Evolutionary conservation across 2,797 vertebrate genomes (phyloP), one percentile per base, ranked within the genome.

Genomic region (Halcyon badia): DNA sequence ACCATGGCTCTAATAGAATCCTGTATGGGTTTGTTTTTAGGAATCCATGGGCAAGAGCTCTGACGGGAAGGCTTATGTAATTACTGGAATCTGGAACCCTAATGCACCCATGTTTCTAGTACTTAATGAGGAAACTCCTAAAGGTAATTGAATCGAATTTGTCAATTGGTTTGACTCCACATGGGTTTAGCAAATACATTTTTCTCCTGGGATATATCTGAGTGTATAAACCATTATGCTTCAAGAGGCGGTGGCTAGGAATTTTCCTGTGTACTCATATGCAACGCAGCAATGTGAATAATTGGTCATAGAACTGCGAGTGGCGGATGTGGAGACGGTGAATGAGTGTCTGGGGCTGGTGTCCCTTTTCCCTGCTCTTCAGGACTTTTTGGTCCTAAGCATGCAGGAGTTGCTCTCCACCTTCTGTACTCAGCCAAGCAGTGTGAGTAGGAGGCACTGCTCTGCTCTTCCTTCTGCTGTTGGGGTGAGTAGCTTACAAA

Each of bases 121-220:
- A 2, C 98, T 99, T 88, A 99, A 99, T 83, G 99, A 99, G 96
- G 99, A 99, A 98, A 99, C 99, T 5, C 99, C 99, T n/a, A 99
- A 99, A 99, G 99, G 99, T 99, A 97, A 65, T 11, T 24, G 24
- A 12, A 26, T 41, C 9, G 48, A 4, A 30, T 22, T 17, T 83
- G 21, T 57, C 19, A 46, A 13, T 62, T 58, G 58, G 14, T 42
- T 69, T 83, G 51, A 39, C 5, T n/a, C 13, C 5, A 5, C 12
- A 5, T 21, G 18, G 24, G 7, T 52, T 89, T 62, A 51, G 14
- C 35, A 9, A 4, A 0, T 46, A 13, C 16, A 2, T 60, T 58
- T 46, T 58, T 58, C 26, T 62, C 35, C 49, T 88, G 64, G 33
- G 33, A 1, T 60, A 2, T 18, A 22, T 71, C 20, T 60, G 19